These are phyloP conservation scores for Nannospalax galili DNA, from an alignment of 2,113 vertebrate species.

Conservation along the genomic window DNA sequence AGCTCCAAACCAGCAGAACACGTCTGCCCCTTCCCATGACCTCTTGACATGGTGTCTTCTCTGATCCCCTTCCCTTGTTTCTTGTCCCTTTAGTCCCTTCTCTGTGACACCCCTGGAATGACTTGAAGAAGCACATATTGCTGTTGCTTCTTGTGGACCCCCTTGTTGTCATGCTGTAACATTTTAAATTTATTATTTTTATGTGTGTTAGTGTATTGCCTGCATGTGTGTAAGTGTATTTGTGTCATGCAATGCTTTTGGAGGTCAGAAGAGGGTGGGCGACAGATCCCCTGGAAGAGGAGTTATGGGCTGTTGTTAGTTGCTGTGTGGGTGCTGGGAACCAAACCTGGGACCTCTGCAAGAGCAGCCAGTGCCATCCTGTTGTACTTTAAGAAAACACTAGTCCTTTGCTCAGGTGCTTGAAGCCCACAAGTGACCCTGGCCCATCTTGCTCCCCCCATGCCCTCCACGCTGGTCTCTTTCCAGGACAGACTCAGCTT, in stretches of 20 bases:
- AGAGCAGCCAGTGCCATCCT: too few relatives aligned
- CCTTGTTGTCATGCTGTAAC: too few relatives aligned
- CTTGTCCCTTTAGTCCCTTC: background rate
- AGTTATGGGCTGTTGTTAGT: too few relatives aligned
- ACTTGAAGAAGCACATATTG: fast-evolving
- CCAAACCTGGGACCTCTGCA: too few relatives aligned
- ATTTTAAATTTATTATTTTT: too few relatives aligned
- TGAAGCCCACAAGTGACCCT: background rate
- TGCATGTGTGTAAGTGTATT: too few relatives aligned
- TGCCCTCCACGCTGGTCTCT: background rate
- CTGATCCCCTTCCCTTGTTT: background rate
- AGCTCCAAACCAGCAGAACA: background rate
- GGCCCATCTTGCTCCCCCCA: background rate
- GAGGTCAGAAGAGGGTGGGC: too few relatives aligned
- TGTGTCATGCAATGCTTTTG: too few relatives aligned
- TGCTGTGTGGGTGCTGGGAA: too few relatives aligned
- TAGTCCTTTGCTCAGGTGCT: background rate
- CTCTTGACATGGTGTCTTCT: background rate
- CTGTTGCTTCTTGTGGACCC: background rate
- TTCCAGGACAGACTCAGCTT: background rate
- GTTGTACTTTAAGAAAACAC: background rate
- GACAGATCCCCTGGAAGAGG: too few relatives aligned
- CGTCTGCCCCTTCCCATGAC: background rate
- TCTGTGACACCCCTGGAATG: background rate
- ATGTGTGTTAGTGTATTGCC: too few relatives aligned